phyloP scores from a whole-genome alignment of 2,113 vertebrate genomes.

The Mormyrus iriodes region DNA sequence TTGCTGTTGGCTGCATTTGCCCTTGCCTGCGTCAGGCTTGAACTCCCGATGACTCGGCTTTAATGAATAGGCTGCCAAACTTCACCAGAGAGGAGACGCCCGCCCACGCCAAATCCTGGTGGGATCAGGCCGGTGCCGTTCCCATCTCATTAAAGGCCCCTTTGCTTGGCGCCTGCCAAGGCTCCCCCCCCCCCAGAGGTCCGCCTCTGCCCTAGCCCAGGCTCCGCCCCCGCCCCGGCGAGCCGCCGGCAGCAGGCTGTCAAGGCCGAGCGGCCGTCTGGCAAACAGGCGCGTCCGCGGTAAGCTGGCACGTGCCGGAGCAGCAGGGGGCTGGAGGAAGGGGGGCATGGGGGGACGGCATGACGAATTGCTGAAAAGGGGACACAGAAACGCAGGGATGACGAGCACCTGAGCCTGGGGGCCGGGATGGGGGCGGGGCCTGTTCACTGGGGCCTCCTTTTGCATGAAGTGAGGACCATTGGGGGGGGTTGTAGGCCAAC shows the following conservation, averaged over 20 bases:
- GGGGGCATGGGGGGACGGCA: conserved; percentile 50
- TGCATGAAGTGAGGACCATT: neutral
- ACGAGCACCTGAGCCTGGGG: conserved; percentile 86
- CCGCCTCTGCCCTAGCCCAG: conserved; percentile 48
- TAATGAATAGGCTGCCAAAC: conserved; percentile 75
- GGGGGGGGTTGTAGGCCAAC: neutral
- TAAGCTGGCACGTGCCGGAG: conserved; percentile 88
- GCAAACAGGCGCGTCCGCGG: conserved; percentile 63
- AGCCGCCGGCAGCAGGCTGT: conserved; percentile 66
- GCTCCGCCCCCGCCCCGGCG: conserved; percentile 62
- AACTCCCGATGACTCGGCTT: conserved; percentile 62
- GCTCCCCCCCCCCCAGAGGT: conserved; percentile 56
- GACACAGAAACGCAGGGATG: conserved; percentile 69
- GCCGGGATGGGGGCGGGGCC: neutral
- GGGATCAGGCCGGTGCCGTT: conserved; percentile 67
- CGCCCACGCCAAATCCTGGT: conserved; percentile 57
- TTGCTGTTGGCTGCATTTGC: conserved; percentile 42
- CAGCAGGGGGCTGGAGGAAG: conserved; percentile 77
- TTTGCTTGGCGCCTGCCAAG: conserved; percentile 54
- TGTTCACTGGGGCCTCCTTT: neutral
- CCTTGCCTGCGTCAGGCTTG: conserved; percentile 42
- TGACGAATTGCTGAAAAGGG: conserved; percentile 94
- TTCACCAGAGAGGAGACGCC: conserved; percentile 49
- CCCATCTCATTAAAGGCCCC: conserved; percentile 72
- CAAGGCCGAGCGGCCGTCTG: conserved; percentile 71